phyloP scores from a whole-genome alignment of 2,888 invertebrate species.

The Leuctra nigra region DNA sequence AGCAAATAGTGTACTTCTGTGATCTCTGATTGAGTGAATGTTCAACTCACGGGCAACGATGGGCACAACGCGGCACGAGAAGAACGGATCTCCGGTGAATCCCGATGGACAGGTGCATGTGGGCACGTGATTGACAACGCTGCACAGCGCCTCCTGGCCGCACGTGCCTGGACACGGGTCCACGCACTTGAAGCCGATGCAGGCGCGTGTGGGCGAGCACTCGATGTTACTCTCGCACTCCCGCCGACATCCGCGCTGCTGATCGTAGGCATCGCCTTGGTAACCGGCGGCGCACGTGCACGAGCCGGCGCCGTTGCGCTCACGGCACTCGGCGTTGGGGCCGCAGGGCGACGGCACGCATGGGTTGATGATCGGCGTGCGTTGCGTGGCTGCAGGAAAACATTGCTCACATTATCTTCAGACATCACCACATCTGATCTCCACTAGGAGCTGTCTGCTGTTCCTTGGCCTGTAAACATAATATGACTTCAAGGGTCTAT shows the following conservation, averaged over 20 bases:
- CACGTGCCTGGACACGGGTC: slow-evolving; percentile 83
- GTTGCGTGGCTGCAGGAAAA: slow-evolving; percentile 49
- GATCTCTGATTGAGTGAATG: neutral
- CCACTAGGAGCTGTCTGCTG: too few species aligned
- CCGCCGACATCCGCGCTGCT: slow-evolving; percentile 49
- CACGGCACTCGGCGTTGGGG: slow-evolving; percentile 75
- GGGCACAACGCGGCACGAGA: slow-evolving; percentile 36
- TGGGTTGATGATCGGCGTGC: slow-evolving; percentile 61
- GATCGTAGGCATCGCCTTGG: slow-evolving; percentile 76
- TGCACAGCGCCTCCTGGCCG: slow-evolving; percentile 71
- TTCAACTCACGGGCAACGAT: slow-evolving; percentile 19
- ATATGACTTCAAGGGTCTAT: too few species aligned
- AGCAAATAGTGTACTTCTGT: too few species aligned
- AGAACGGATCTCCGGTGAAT: slow-evolving; percentile 77
- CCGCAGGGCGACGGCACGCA: slow-evolving; percentile 82
- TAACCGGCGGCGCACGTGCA: slow-evolving; percentile 73
- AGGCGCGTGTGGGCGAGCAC: slow-evolving; percentile 64
- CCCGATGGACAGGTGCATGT: slow-evolving; percentile 68
- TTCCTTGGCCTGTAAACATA: too few species aligned
- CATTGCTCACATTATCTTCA: neutral
- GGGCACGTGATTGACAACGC: slow-evolving; percentile 71
- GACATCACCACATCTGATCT: neutral
- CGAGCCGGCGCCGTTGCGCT: slow-evolving; percentile 76
- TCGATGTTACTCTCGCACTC: slow-evolving; percentile 77
- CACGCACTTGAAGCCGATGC: slow-evolving; percentile 74